Evolutionary conservation across 1,140 invertebrate species (phyloP).

Genomic region (Whitmania pigra): DNA sequence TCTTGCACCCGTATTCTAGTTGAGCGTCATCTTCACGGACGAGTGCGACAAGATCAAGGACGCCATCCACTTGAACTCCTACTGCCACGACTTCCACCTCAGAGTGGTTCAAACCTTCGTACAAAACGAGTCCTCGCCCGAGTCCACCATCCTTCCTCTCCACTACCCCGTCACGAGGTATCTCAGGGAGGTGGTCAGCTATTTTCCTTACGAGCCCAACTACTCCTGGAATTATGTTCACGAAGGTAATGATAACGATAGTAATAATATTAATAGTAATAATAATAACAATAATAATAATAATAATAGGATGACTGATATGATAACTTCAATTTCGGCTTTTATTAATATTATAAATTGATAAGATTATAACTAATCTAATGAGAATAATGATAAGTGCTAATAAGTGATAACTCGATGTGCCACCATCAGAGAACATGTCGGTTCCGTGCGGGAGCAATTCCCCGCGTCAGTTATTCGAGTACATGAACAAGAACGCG

Average conservation of each 20-base stretch:
- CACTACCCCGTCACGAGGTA: conserved; percentile 65
- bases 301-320: no score
- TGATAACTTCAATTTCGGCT: background rate
- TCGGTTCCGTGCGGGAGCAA: conserved; percentile 35
- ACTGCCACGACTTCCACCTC: conserved; percentile 74
- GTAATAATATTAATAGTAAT: no score
- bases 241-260: conserved; percentile 47
- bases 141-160: conserved; percentile 44
- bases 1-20: conserved; percentile 46
- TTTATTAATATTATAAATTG: background rate
- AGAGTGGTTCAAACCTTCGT: conserved; percentile 60
- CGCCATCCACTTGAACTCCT: conserved; percentile 66
- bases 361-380: no score
- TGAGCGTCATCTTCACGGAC: conserved; percentile 58
- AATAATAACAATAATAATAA: no score
- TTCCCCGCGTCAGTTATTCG: conserved; percentile 55
- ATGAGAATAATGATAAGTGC: no score
- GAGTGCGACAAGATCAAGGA: conserved; percentile 62
- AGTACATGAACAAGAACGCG: conserved; percentile 47
- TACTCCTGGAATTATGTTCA: conserved; percentile 65
- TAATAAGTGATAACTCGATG: background rate
- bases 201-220: conserved; percentile 69
- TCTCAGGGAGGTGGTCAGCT: conserved; percentile 67
- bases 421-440: conserved; percentile 15
- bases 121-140: conserved; percentile 38